These are phyloP conservation scores for Amazonetta brasiliensis DNA, from an alignment of 2,797 vertebrate species.

Conservation along the genomic window DNA sequence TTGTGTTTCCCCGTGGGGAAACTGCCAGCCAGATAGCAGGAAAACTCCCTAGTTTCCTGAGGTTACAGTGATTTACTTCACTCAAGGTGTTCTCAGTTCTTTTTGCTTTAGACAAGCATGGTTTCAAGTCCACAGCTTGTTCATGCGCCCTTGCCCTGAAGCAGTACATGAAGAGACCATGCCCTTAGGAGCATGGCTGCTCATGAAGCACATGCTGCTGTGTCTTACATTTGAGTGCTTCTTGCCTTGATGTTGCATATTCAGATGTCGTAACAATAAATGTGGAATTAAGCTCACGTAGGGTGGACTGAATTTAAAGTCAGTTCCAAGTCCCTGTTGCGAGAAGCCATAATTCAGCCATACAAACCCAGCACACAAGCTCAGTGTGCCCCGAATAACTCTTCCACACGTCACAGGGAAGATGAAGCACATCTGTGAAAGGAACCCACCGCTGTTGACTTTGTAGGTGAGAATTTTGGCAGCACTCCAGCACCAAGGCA, in stretches of 20 bases:
- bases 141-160: not conserved
- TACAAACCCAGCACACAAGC: not conserved
- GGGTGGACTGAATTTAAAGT: not conserved
- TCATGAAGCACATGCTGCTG: not conserved
- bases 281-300: not conserved
- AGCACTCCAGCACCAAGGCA: rapidly evolving
- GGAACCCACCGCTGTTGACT: not conserved
- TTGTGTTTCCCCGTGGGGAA: not conserved
- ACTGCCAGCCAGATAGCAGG: not conserved
- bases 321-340: not conserved
- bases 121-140: not conserved
- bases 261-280: not conserved
- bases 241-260: not conserved
- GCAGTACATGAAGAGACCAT: not conserved
- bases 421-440: not conserved
- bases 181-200: not conserved
- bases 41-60: not conserved
- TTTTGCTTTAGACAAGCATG: not conserved
- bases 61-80: not conserved
- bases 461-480: not conserved
- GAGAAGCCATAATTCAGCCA: not conserved
- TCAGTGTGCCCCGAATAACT: not conserved
- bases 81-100: not conserved
- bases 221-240: rapidly evolving
- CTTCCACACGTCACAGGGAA: not conserved